These are phyloP conservation scores for Heliocidaris erythrogramma DNA, from an alignment of 35 echinoderm and acorn worm species.

Conservation along the genomic window DNA sequence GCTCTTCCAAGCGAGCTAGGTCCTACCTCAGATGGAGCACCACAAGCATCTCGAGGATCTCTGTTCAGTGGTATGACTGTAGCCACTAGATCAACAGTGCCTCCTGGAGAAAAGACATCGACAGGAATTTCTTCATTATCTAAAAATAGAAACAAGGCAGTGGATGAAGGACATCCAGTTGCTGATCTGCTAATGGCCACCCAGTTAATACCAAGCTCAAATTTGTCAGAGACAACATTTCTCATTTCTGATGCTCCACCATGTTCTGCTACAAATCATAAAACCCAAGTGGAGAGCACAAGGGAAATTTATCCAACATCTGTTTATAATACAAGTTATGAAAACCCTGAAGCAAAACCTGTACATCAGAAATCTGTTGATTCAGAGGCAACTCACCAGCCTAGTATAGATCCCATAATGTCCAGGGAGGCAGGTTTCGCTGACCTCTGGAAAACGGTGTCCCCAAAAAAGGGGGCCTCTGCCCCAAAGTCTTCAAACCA, in stretches of 20 bases:
- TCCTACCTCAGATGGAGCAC: not conserved
- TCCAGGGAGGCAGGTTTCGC: conserved; percentile 31
- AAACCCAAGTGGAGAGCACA: not conserved
- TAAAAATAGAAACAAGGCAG: not conserved
- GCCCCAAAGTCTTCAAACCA: not conserved
- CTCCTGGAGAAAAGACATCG: not conserved
- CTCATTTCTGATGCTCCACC: not conserved
- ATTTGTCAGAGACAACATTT: not conserved
- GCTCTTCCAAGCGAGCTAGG: not conserved
- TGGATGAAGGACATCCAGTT: not conserved
- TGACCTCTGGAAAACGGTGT: conserved; percentile 12
- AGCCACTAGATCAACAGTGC: not conserved
- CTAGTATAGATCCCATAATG: conserved; percentile 24
- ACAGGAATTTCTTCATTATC: not conserved
- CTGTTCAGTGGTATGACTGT: conserved; percentile 44
- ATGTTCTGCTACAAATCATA: not conserved
- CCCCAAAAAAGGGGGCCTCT: not conserved
- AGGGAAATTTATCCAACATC: not conserved
- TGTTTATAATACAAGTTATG: not conserved
- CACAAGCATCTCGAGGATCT: not conserved
- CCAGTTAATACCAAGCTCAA: not conserved
- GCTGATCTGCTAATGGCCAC: not conserved
- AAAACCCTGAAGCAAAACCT: not conserved
- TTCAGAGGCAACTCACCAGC: not conserved
- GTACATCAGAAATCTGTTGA: not conserved